phyloP scores from a whole-genome alignment of 1,140 invertebrate genomes.

The Parasteatoda tepidariorum region DNA sequence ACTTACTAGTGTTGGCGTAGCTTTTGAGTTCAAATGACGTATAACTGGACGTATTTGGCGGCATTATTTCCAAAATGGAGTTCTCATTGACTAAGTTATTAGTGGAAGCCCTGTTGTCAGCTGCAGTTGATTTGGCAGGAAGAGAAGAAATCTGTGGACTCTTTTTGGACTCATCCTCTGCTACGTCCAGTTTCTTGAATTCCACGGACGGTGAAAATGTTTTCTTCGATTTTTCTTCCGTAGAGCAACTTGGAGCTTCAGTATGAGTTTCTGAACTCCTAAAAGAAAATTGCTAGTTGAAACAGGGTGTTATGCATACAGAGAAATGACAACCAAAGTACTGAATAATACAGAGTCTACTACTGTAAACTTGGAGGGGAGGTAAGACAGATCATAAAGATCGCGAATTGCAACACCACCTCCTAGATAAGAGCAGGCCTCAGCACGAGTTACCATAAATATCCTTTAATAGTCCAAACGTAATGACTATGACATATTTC shows the following conservation, averaged over 20 bases:
- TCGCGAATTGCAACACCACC: not conserved
- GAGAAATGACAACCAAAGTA: not conserved
- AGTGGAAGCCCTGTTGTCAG: not conserved
- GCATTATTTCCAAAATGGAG: not conserved
- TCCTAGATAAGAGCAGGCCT: too few relatives aligned
- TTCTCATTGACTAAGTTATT: not conserved
- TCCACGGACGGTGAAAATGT: slow-evolving; percentile 53
- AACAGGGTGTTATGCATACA: not conserved
- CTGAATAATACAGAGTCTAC: not conserved
- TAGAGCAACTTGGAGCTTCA: not conserved
- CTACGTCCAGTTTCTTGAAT: slow-evolving; percentile 47
- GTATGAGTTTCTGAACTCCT: slow-evolving; percentile 24
- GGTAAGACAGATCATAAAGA: not conserved
- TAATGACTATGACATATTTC: too few relatives aligned
- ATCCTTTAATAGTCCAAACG: too few relatives aligned
- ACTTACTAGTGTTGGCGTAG: not conserved
- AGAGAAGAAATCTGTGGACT: not conserved
- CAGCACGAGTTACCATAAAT: too few relatives aligned
- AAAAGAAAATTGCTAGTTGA: not conserved
- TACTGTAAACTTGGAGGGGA: not conserved
- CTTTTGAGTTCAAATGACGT: not conserved
- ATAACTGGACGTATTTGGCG: not conserved
- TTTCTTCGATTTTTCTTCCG: slow-evolving; percentile 20
- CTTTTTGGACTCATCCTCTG: not conserved
- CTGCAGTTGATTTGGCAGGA: not conserved